These are phyloP conservation scores for Terrapene triunguis DNA, from an alignment of 2,113 vertebrate species.

Conservation along the genomic window DNA sequence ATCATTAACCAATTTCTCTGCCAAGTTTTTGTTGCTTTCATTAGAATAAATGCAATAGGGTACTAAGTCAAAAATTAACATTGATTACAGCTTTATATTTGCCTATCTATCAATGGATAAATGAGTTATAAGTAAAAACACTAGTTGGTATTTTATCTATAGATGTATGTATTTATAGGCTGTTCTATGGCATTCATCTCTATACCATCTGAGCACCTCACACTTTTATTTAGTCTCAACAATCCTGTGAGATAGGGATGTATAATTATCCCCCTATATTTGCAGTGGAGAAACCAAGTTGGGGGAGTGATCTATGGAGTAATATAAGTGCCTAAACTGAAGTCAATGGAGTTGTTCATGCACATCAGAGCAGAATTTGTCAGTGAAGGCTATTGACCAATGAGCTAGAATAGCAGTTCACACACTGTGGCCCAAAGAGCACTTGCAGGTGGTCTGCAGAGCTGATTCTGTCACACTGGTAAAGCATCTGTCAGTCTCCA, in stretches of 20 bases:
- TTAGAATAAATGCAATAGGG: background rate
- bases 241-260: background rate
- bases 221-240: background rate
- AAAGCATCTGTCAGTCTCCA: background rate
- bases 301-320: too few relatives aligned
- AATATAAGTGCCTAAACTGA: background rate
- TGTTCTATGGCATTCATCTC: background rate
- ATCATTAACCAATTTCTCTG: background rate
- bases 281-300: background rate
- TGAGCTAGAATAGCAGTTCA: background rate
- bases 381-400: background rate
- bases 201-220: background rate
- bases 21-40: background rate
- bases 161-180: background rate
- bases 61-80: background rate
- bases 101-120: accelerated
- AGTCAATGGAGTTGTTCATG: background rate
- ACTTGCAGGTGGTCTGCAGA: background rate
- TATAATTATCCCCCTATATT: background rate
- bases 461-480: background rate
- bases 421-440: accelerated
- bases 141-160: background rate
- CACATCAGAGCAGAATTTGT: background rate
- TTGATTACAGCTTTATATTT: background rate
- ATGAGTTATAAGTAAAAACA: background rate